These are phyloP conservation scores for Monochamus saltuarius DNA, from an alignment of 1,140 invertebrate species.

Conservation along the genomic window DNA sequence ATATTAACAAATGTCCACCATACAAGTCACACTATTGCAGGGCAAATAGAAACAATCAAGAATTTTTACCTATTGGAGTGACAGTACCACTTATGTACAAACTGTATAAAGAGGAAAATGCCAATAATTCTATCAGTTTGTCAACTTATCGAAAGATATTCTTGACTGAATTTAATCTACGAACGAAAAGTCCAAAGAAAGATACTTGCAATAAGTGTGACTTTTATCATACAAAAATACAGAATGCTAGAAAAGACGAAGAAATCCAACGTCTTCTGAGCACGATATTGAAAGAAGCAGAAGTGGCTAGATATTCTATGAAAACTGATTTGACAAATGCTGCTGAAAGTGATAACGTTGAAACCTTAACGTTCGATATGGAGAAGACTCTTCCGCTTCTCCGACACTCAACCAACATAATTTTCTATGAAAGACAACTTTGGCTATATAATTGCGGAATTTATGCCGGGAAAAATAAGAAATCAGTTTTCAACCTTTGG, in stretches of 20 bases:
- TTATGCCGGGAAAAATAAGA: conserved; percentile 25
- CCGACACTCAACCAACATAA: conserved; percentile 38
- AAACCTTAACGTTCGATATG: conserved; percentile 44
- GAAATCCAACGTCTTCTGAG: background rate
- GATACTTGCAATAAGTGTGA: conserved; percentile 27
- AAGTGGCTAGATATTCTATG: conserved; percentile 14
- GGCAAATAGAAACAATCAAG: too few species aligned
- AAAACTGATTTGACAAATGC: conserved; percentile 22
- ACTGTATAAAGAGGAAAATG: too few species aligned
- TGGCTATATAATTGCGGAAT: conserved; percentile 41
- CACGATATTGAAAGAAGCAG: conserved; percentile 17
- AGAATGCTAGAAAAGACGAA: conserved; percentile 7
- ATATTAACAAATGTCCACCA: too few species aligned
- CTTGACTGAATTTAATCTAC: conserved; percentile 19
- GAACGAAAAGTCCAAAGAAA: conserved; percentile 20
- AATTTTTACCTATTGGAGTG: too few species aligned
- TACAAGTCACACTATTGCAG: too few species aligned
- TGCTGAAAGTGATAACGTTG: conserved; percentile 16
- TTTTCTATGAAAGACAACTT: too few species aligned
- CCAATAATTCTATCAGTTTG: too few species aligned
- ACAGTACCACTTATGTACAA: too few species aligned
- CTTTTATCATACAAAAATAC: background rate
- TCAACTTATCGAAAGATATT: too few species aligned
- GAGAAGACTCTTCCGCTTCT: conserved; percentile 47
- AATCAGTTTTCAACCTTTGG: conserved; percentile 44